phyloP scores from a whole-genome alignment of 53 echinoderm and acorn worm species.

The Mesocentrotus franciscanus region DNA sequence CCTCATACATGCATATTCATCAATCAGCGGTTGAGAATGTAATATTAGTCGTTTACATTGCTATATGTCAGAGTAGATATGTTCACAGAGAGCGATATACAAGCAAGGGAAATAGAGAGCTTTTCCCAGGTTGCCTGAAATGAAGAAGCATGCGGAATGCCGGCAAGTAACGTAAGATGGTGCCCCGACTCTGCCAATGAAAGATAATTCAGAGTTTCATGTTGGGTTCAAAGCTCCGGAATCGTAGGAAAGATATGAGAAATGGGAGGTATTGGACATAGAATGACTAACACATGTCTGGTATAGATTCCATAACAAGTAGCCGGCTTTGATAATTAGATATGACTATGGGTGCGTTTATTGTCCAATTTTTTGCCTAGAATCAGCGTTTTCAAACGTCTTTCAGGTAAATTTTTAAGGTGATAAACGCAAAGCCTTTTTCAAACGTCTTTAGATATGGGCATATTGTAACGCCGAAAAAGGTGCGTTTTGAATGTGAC shows the following conservation, averaged over 20 bases:
- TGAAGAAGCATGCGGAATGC: conserved; percentile 15
- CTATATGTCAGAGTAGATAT: conserved; percentile 41
- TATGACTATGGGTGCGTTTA: too few relatives aligned
- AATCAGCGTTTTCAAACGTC: too few relatives aligned
- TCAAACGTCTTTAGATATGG: too few relatives aligned
- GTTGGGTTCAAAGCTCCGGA: neutral
- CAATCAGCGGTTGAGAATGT: neutral
- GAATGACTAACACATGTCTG: conserved; percentile 43
- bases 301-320: conserved; percentile 25
- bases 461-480: too few relatives aligned
- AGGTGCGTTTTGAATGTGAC: too few relatives aligned
- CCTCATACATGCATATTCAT: conserved; percentile 21
- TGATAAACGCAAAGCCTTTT: too few relatives aligned
- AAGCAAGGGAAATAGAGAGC: neutral
- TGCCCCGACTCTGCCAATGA: neutral
- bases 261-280: conserved; percentile 17
- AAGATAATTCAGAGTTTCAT: conserved; percentile 43
- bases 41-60: conserved; percentile 46
- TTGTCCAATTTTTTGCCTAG: too few relatives aligned
- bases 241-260: neutral
- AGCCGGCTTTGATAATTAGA: conserved; percentile 14
- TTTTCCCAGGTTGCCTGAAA: conserved; percentile 34
- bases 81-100: neutral
- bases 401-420: too few relatives aligned
- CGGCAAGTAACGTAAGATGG: conserved; percentile 21